phyloP scores from a whole-genome alignment of 2,113 vertebrate species.

The Cephalopterus ornatus region DNA sequence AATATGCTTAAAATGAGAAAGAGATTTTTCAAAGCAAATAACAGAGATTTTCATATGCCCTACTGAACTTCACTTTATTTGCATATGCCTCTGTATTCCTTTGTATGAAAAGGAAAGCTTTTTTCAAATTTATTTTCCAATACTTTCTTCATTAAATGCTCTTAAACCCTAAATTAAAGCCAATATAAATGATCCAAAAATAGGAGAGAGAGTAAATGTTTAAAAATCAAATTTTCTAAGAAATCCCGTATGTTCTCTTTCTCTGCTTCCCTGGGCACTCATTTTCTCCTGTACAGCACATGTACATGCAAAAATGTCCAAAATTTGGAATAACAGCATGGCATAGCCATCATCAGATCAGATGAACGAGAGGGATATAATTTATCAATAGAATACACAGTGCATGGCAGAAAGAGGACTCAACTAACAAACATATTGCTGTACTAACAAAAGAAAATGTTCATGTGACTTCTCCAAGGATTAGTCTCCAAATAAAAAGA shows the following conservation, averaged over 20 bases:
- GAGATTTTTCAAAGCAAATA: conserved; percentile 23
- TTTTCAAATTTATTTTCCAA: conserved; percentile 11
- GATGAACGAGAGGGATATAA: neutral
- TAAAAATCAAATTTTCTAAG: neutral
- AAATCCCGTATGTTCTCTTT: neutral
- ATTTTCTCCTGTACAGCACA: neutral
- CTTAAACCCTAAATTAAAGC: neutral
- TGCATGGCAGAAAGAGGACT: neutral
- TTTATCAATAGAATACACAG: neutral
- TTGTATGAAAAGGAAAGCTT: neutral
- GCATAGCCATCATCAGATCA: neutral
- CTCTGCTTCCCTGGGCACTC: neutral
- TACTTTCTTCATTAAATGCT: neutral
- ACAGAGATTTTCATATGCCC: neutral
- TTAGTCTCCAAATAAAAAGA: neutral
- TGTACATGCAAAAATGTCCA: neutral
- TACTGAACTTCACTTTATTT: conserved; percentile 17
- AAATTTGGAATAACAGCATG: neutral
- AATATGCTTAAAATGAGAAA: neutral
- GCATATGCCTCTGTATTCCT: neutral
- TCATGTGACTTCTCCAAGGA: neutral
- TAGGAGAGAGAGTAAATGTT: neutral
- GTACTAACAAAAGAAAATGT: neutral
- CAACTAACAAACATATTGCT: neutral
- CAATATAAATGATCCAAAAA: neutral